These are phyloP conservation scores for Babyrousa celebensis DNA, from an alignment of 2,797 vertebrate genomes.

Conservation along the genomic window DNA sequence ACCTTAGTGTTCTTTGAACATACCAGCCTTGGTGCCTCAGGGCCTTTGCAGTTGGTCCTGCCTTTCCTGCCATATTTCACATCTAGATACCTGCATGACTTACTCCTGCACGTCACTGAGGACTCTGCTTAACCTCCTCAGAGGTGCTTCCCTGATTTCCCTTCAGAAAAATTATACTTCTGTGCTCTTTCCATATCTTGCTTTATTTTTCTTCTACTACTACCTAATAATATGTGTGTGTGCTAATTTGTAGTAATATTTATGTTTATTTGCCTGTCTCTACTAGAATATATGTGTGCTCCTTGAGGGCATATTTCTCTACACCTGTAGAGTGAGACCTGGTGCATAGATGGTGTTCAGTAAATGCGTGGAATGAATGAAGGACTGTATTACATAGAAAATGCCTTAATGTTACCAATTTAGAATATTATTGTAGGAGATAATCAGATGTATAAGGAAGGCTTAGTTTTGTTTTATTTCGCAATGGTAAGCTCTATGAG, in stretches of 20 bases:
- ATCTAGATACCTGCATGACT: neutral
- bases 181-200: neutral
- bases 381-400: neutral
- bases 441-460: neutral
- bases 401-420: constrained; percentile 29
- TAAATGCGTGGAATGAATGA: constrained; percentile 1
- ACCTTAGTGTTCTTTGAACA: neutral
- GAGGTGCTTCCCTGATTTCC: neutral
- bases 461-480: constrained; percentile 30
- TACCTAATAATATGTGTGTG: neutral
- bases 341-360: neutral
- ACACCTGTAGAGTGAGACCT: neutral
- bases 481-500: constrained; percentile 2
- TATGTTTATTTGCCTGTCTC: neutral
- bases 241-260: neutral
- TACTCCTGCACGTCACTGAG: neutral
- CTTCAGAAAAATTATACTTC: constrained; percentile 39
- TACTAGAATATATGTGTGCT: neutral
- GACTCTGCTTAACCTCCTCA: neutral
- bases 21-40: neutral
- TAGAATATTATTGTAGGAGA: neutral
- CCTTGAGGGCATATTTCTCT: neutral
- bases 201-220: constrained; percentile 1
- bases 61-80: neutral
- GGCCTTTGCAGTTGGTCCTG: neutral